These are phyloP conservation scores for Drosophila pseudotakahashii DNA, from an alignment of 2,888 invertebrate species.

Conservation along the genomic window DNA sequence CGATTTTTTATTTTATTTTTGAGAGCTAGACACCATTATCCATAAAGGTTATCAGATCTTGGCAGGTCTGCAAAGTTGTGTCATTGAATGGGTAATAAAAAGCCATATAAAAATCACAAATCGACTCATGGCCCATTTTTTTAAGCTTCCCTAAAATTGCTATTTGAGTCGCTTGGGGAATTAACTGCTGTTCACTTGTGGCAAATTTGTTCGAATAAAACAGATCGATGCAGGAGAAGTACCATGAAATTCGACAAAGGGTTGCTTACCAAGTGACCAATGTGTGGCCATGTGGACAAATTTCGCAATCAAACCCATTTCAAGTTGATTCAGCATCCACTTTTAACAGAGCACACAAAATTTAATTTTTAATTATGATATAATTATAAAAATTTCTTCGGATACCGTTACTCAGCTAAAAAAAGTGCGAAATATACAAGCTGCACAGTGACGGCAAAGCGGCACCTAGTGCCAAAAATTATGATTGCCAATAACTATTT, in stretches of 20 bases:
- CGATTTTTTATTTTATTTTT: neutral
- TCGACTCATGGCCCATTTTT: conserved; percentile 9
- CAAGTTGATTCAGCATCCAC: neutral
- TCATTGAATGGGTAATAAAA: conserved; percentile 14
- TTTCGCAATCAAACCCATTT: neutral
- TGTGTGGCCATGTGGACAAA: conserved; percentile 9
- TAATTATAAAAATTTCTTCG: neutral
- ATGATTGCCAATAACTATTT: too few species aligned
- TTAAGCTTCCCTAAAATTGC: conserved; percentile 45
- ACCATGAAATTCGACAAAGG: neutral
- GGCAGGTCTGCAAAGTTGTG: neutral
- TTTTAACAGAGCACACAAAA: neutral
- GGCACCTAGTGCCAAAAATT: too few species aligned
- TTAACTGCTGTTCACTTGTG: conserved; percentile 26
- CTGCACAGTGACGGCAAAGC: too few species aligned
- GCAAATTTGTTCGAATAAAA: conserved; percentile 17
- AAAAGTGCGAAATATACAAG: too few species aligned
- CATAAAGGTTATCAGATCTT: conserved; percentile 1
- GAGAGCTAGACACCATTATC: neutral
- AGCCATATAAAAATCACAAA: conserved; percentile 25
- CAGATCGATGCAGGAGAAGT: neutral
- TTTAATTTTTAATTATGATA: neutral
- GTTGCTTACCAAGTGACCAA: conserved; percentile 1
- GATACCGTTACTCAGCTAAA: too few species aligned
- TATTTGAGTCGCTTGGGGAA: conserved; percentile 55